phyloP scores from a whole-genome alignment of 2,888 invertebrate species.

The Xanthorhoe designata region DNA sequence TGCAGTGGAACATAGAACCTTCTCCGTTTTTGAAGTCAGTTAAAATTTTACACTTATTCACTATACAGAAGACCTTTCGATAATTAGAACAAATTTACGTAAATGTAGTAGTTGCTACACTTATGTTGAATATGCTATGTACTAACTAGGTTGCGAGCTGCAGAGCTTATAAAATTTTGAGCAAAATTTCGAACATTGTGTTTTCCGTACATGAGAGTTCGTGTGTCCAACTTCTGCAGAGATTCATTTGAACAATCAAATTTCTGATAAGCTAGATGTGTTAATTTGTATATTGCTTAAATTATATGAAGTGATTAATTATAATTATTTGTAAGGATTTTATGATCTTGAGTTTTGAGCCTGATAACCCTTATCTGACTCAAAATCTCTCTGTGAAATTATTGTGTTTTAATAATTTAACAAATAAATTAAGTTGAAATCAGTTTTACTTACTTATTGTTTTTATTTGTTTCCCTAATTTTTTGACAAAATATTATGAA shows the following conservation, averaged over 20 bases:
- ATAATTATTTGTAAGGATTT: not conserved
- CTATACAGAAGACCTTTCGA: no score
- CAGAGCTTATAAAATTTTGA: constrained; percentile 23
- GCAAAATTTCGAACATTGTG: constrained; percentile 19
- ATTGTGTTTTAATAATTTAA: no score
- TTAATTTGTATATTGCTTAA: not conserved
- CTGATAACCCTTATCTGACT: no score
- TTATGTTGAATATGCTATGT: constrained; percentile 6
- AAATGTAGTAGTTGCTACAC: not conserved
- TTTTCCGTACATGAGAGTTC: constrained; percentile 16
- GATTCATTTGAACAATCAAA: constrained; percentile 12
- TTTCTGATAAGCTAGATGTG: not conserved
- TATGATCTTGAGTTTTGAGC: not conserved
- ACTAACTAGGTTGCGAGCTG: constrained; percentile 6
- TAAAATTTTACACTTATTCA: no score
- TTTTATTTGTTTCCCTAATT: no score
- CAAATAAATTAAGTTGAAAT: no score
- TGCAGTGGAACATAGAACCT: no score
- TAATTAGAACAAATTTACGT: not conserved
- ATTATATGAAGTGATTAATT: not conserved
- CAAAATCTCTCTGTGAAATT: no score
- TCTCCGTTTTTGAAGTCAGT: no score
- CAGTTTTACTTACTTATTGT: no score
- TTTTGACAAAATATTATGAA: no score
- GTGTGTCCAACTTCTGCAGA: constrained; percentile 12